Evolutionary conservation across 1,140 invertebrate species (phyloP).

Genomic region (Bradysia coprophila): DNA sequence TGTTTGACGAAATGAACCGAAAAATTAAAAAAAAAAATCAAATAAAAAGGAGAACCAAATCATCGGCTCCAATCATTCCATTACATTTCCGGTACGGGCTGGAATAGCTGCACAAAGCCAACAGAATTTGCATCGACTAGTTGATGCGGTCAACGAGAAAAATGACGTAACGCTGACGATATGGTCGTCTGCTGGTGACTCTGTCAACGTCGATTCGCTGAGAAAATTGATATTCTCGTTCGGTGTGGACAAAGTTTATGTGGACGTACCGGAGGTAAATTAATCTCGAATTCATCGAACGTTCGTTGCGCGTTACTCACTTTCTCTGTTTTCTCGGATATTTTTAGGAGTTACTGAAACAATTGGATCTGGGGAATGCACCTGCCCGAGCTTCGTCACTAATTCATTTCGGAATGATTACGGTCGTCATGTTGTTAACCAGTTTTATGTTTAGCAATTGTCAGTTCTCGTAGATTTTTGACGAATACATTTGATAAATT

Average conservation of each 20-base stretch:
- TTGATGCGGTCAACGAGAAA: conserved; percentile 11
- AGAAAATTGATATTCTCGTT: conserved; percentile 36
- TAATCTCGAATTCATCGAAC: too few species aligned
- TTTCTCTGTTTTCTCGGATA: too few species aligned
- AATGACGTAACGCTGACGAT: conserved; percentile 40
- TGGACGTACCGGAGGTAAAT: conserved; percentile 49
- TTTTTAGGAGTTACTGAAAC: conserved; percentile 24
- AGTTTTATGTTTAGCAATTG: background rate
- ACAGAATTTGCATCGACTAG: conserved; percentile 28
- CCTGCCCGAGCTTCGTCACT: conserved; percentile 11
- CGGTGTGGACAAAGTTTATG: conserved; percentile 40
- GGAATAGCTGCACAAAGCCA: conserved; percentile 45
- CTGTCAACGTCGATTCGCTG: conserved; percentile 33
- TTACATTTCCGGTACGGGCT: conserved; percentile 71
- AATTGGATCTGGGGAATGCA: conserved; percentile 26
- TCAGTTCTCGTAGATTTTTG: background rate
- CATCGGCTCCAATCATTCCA: too few species aligned
- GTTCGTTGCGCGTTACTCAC: too few species aligned
- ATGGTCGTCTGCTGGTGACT: conserved; percentile 44
- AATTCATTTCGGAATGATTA: conserved; percentile 13
- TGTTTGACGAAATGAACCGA: too few species aligned
- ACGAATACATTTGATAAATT: too few species aligned
- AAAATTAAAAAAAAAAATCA: too few species aligned
- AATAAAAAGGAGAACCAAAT: too few species aligned
- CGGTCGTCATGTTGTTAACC: conserved; percentile 7